Conservation (phyloP, 2,888 invertebrate genomes). For the Odiellus spinosus region DNA sequence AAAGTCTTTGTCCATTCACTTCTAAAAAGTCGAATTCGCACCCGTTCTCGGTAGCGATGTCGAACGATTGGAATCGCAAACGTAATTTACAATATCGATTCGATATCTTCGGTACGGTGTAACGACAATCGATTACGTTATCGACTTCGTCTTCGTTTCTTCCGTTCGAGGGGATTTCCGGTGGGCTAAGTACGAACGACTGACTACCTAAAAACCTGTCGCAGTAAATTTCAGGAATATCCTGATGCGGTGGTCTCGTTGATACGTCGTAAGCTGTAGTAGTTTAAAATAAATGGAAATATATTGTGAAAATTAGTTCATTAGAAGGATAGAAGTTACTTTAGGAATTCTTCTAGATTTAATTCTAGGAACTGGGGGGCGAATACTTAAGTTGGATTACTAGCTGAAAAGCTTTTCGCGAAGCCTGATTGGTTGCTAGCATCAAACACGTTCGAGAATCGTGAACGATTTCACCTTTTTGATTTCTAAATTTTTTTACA, state of each 20-base stretch:
- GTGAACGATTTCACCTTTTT: no score
- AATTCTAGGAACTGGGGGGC: neutral
- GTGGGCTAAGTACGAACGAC: no score
- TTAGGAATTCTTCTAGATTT: neutral
- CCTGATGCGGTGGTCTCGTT: neutral
- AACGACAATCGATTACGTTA: slow-evolving; percentile 16
- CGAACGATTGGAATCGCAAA: slow-evolving; percentile 20
- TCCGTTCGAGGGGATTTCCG: neutral
- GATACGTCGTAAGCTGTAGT: no score
- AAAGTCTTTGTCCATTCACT: slow-evolving; percentile 19
- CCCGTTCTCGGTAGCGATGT: slow-evolving; percentile 17
- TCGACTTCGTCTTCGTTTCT: neutral
- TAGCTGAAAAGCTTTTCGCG: neutral
- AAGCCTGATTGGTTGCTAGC: no score
- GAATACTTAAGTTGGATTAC: no score
- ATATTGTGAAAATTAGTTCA: no score
- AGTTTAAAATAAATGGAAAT: no score
- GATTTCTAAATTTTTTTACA: no score
- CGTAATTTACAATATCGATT: slow-evolving; percentile 19
- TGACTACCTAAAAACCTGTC: neutral
- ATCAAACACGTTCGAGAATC: no score
- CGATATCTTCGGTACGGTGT: slow-evolving; percentile 16
- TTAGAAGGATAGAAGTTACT: no score
- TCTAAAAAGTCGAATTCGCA: slow-evolving; percentile 21
- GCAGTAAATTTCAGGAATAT: slow-evolving; percentile 1